Conservation (phyloP, 2,113 vertebrate species). For the Laticauda colubrina region DNA sequence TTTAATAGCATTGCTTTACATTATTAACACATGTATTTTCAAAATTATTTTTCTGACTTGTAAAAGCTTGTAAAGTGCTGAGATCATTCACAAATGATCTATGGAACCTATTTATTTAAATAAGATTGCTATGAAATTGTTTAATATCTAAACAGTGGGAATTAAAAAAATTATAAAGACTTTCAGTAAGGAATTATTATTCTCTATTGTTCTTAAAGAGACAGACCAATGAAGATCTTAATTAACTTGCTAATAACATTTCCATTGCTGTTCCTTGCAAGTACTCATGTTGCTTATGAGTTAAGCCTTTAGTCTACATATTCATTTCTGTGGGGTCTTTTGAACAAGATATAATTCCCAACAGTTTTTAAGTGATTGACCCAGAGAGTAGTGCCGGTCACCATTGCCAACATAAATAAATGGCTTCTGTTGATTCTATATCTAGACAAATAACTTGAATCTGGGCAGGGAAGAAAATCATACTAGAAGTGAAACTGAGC, state of each 20-base stretch:
- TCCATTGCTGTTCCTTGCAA: slow-evolving; percentile 48
- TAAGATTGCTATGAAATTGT: not conserved
- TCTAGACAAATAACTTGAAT: slow-evolving; percentile 60
- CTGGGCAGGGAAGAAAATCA: not conserved
- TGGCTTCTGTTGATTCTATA: slow-evolving; percentile 61
- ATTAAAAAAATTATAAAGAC: not conserved
- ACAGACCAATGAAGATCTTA: slow-evolving; percentile 57
- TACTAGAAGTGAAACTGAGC: not conserved
- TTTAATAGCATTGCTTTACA: not conserved
- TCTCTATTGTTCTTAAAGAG: slow-evolving; percentile 16
- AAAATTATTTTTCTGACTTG: not conserved
- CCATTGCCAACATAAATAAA: slow-evolving; percentile 79
- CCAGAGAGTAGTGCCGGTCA: slow-evolving; percentile 72
- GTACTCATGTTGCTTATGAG: slow-evolving; percentile 57
- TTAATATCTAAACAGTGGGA: not conserved
- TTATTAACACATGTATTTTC: not conserved
- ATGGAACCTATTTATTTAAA: not conserved
- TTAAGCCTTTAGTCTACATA: slow-evolving; percentile 64
- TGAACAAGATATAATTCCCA: slow-evolving; percentile 67
- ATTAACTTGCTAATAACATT: slow-evolving; percentile 59
- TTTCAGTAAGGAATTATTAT: slow-evolving; percentile 41
- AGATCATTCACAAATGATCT: not conserved
- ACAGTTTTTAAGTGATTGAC: slow-evolving; percentile 71
- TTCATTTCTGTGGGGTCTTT: slow-evolving; percentile 59
- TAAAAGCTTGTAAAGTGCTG: not conserved